Evolutionary conservation across 2,797 vertebrate genomes (phyloP).

Genomic region (Gastrophryne carolinensis): DNA sequence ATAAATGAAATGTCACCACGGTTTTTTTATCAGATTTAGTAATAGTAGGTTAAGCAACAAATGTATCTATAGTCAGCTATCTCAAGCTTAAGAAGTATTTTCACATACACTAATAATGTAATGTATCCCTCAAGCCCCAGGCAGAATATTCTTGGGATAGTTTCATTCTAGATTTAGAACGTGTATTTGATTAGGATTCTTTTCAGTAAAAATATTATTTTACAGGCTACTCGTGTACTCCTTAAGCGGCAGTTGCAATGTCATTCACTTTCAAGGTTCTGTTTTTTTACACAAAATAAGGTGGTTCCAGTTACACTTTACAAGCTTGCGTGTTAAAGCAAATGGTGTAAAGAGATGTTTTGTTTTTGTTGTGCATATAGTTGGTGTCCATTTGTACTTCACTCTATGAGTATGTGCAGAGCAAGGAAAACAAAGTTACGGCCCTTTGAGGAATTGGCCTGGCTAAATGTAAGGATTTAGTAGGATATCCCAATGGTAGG

Average conservation of each 20-base stretch:
- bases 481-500: too few species aligned
- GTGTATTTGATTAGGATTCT: constrained; percentile 43
- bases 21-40: constrained; percentile 3
- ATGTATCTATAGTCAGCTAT: constrained; percentile 18
- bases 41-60: constrained; percentile 17
- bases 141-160: constrained; percentile 43
- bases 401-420: too few species aligned
- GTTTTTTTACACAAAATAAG: too few species aligned
- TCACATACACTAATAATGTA: constrained; percentile 40
- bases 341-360: too few species aligned
- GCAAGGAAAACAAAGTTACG: too few species aligned
- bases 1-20: not conserved
- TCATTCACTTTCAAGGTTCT: not conserved
- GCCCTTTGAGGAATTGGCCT: too few species aligned
- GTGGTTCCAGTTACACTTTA: too few species aligned
- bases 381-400: too few species aligned
- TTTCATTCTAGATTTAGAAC: constrained; percentile 54
- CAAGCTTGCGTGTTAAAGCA: too few species aligned
- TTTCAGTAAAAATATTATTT: constrained; percentile 53
- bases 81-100: constrained; percentile 13
- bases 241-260: not conserved
- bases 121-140: constrained; percentile 31
- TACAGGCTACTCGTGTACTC: constrained; percentile 53
- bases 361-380: too few species aligned
- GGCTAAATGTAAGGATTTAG: too few species aligned